Evolutionary conservation across 2,113 vertebrate genomes (phyloP).

Genomic region (Catharus bicknelli): DNA sequence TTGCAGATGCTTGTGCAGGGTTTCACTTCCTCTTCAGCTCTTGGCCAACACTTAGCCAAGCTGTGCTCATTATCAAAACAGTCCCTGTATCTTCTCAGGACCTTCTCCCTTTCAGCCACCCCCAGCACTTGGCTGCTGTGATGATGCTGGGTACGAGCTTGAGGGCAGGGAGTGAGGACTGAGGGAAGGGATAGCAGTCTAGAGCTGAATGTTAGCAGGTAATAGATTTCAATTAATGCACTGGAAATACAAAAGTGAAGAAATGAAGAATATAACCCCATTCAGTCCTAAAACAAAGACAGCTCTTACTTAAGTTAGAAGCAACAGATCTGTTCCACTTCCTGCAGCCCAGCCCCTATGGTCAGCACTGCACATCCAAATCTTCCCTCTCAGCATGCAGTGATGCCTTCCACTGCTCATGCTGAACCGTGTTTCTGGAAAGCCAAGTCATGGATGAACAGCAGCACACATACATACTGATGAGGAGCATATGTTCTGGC

Average conservation of each 20-base stretch:
- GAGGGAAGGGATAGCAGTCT: background rate
- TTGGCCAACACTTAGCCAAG: background rate
- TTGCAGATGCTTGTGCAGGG: background rate
- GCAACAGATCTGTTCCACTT: background rate
- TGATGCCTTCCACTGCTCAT: background rate
- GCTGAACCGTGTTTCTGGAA: background rate
- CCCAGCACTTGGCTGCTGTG: background rate
- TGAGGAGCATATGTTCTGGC: background rate
- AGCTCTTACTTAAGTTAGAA: background rate
- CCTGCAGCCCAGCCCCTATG: background rate
- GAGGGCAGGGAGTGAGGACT: rapidly evolving
- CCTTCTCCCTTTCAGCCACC: background rate
- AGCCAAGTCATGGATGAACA: background rate
- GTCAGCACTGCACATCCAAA: background rate
- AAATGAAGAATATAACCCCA: background rate
- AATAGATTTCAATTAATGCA: background rate
- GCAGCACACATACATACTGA: background rate
- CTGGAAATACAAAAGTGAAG: background rate
- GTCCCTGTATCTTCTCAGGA: background rate
- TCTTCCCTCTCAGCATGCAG: background rate
- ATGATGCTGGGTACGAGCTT: background rate
- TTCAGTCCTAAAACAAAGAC: background rate
- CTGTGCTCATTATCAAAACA: background rate
- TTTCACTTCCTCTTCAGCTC: constrained; percentile 44
- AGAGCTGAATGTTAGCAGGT: background rate